Conservation (phyloP, 1,140 invertebrate species). For the Zaprionus kolodkinae region DNA sequence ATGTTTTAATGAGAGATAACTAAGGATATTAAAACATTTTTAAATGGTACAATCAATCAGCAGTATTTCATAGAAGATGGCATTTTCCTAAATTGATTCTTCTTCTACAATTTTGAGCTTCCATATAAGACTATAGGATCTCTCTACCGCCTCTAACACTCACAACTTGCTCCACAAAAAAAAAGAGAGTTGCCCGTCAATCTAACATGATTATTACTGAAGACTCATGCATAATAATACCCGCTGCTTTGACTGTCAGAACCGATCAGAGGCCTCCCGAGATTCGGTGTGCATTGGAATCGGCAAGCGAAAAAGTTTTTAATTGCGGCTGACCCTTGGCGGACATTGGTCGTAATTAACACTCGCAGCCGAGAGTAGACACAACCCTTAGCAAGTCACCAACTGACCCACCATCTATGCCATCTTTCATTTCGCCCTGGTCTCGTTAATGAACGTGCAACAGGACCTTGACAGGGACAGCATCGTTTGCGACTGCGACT, state of each 20-base stretch:
- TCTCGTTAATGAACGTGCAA: slow-evolving; percentile 47
- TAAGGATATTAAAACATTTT: too few relatives aligned
- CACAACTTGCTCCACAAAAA: too few relatives aligned
- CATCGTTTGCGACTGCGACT: not conserved
- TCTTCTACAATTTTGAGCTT: too few relatives aligned
- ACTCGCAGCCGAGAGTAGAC: slow-evolving; percentile 48
- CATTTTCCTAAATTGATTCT: too few relatives aligned
- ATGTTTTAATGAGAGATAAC: too few relatives aligned
- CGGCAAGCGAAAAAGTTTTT: slow-evolving; percentile 42
- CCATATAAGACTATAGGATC: too few relatives aligned
- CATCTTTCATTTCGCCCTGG: not conserved
- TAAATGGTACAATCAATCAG: too few relatives aligned
- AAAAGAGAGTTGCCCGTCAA: not conserved
- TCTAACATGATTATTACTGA: slow-evolving; percentile 11
- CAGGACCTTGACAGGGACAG: slow-evolving; percentile 27
- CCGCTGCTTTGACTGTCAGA: slow-evolving; percentile 3
- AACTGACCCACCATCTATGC: not conserved
- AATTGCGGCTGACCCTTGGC: slow-evolving; percentile 46
- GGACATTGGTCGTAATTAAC: slow-evolving; percentile 75
- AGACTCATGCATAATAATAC: slow-evolving; percentile 1
- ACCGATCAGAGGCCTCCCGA: slow-evolving; percentile 7
- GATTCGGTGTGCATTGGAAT: slow-evolving; percentile 18
- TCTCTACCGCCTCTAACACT: too few relatives aligned
- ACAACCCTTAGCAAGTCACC: not conserved
- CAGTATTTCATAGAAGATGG: too few relatives aligned